Base-by-base conservation (phyloP, 1,140 invertebrate genomes). In the Aphis gossypii region DNA sequence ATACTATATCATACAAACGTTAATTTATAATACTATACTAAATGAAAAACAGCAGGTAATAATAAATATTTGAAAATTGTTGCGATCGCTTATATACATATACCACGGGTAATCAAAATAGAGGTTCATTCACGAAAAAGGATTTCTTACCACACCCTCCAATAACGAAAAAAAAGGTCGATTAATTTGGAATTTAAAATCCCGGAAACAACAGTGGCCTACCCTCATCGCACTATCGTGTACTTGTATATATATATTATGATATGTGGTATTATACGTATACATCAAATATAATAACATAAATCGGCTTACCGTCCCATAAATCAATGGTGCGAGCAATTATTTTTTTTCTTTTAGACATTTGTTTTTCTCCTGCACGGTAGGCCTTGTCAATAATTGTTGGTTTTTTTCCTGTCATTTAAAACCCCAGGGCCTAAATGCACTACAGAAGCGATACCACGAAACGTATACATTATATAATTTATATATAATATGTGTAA, bases 61-160 rank as follows among this genome's bases (percentile, higher is more conserved):
- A 76, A 76, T 76, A 76, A 76, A 76, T 14, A n/a, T 20, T 76
- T 76, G 14, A n/a, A 76, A 76, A 76, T 76, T 18, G 4, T 14
- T 76, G 60, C 4, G 30, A 68, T 68, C 25, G 5, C 25, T 51
- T 60, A 30, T n/a, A 30, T 6, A n/a, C 9, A 84, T 41, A 25
- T 11, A 84, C 25, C 46, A 87, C 86, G 11, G 44, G 46, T 23
- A 23, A 76, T n/a, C 60, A n/a, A n/a, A 51, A 54, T 35, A n/a
- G 87, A 21, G 87, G 21, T 89, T 89, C 87, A 54, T 89, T 89
- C 87, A 54, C 46, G 87, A 89, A 54, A 89, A 89, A 46, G 30
- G n/a, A 44, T 54, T 54, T 54, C 35, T 88, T 54, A 87, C 84
- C 83, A 84, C 38, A n/a, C 41, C 87, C 48, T 6, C 18, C 6